phyloP scores from a whole-genome alignment of 2,888 invertebrate species.

The Tortricodes alternella region DNA sequence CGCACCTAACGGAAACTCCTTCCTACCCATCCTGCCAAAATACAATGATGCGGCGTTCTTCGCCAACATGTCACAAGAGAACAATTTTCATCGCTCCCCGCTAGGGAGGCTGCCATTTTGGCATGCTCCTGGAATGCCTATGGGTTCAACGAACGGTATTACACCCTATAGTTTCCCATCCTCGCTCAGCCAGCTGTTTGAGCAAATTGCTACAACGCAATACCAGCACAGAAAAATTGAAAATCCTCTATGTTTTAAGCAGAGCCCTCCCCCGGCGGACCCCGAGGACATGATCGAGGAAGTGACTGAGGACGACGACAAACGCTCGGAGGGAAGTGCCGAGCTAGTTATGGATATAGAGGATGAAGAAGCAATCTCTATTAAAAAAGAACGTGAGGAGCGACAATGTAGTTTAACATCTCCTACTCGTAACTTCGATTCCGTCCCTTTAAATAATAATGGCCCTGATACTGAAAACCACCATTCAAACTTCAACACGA shows the following conservation, averaged over 20 bases:
- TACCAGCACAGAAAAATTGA: conserved; percentile 74
- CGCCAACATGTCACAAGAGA: conserved; percentile 76
- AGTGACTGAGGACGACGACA: conserved; percentile 83
- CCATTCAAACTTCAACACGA: conserved; percentile 86
- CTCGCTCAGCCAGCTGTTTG: conserved; percentile 85
- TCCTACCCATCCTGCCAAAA: conserved; percentile 89
- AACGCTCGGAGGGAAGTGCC: conserved; percentile 78
- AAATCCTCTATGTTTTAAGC: conserved; percentile 57
- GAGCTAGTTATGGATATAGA: conserved; percentile 88
- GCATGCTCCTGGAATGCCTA: conserved; percentile 78
- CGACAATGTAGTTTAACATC: conserved; percentile 51
- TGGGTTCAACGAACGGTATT: conserved; percentile 73
- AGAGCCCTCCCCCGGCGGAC: conserved; percentile 62
- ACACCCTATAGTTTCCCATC: conserved; percentile 81
- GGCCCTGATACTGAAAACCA: conserved; percentile 66
- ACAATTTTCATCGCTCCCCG: conserved; percentile 72
- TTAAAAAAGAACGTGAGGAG: conserved; percentile 74
- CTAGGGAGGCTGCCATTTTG: conserved; percentile 84
- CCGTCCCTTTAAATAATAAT: conserved; percentile 63
- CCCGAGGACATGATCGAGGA: conserved; percentile 85
- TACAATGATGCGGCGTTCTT: conserved; percentile 85
- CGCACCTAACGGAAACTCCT: conserved; percentile 81
- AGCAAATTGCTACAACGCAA: conserved; percentile 82
- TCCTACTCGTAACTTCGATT: conserved; percentile 53
- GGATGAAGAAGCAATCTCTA: conserved; percentile 75